These are phyloP conservation scores for Lutjanus campechanus DNA, from an alignment of 2,797 vertebrate genomes.

Conservation along the genomic window DNA sequence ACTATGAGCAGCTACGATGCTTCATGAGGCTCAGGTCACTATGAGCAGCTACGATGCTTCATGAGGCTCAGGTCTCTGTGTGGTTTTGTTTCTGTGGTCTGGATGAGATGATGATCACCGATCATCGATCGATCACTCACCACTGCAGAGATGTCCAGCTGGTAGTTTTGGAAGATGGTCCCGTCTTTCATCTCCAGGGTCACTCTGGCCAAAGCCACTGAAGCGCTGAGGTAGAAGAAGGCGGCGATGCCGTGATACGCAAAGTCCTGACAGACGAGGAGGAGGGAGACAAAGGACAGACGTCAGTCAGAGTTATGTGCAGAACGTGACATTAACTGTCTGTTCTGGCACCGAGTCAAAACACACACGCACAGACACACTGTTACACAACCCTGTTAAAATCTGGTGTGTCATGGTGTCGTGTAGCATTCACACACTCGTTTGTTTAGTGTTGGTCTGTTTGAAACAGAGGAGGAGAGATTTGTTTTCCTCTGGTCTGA, in stretches of 20 bases:
- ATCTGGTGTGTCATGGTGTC: too few relatives aligned
- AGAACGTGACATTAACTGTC: not conserved
- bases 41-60: too few relatives aligned
- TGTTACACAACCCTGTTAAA: too few relatives aligned
- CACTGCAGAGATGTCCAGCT: conserved; percentile 81
- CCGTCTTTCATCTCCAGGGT: conserved; percentile 29
- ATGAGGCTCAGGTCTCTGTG: not conserved
- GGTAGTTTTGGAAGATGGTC: conserved; percentile 25
- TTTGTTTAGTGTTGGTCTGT: too few relatives aligned
- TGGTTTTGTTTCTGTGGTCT: not conserved
- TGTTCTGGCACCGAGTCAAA: too few relatives aligned
- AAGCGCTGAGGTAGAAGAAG: conserved; percentile 85
- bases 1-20: too few relatives aligned
- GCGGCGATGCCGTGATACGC: conserved; percentile 80
- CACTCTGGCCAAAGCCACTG: conserved; percentile 78
- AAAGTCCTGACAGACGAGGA: conserved; percentile 75
- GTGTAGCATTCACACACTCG: too few relatives aligned
- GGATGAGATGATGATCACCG: not conserved
- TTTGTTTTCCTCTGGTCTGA: too few relatives aligned
- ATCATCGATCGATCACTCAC: conserved; percentile 65
- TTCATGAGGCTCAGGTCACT: too few relatives aligned
- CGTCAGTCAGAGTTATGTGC: not conserved
- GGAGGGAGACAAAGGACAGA: not conserved
- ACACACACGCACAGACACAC: too few relatives aligned
- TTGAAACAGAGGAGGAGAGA: too few relatives aligned